Evolutionary conservation across 2,797 vertebrate species (phyloP).

Genomic region (Sebastolobus alascanus): DNA sequence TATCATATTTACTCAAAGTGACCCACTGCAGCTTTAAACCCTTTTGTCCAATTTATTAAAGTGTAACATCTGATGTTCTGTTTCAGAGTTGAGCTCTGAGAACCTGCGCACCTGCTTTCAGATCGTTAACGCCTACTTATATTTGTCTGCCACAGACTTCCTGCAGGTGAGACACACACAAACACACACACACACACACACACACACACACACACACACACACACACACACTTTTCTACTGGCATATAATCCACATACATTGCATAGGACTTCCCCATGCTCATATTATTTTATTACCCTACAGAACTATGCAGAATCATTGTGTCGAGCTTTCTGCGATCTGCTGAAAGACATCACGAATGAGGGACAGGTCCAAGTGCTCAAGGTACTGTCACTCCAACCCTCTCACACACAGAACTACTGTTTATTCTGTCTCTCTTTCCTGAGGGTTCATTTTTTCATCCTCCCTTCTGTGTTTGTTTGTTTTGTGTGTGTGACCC

Average conservation of each 20-base stretch:
- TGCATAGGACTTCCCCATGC: neutral
- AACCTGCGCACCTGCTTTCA: constrained; percentile 96
- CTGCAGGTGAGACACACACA: constrained; percentile 88
- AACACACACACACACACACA: too few species aligned
- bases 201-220: constrained; percentile 1
- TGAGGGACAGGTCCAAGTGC: constrained; percentile 94
- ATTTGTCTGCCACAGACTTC: constrained; percentile 94
- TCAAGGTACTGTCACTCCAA: constrained; percentile 86
- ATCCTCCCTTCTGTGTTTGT: constrained; percentile 18
- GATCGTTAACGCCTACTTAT: constrained; percentile 96
- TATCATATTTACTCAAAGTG: too few species aligned
- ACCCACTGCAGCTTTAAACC: neutral
- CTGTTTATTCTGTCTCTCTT: neutral
- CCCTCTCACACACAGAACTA: neutral
- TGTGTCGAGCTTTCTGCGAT: constrained; percentile 91
- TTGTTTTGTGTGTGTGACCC: constrained; percentile 28
- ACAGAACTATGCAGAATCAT: constrained; percentile 89
- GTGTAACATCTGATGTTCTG: constrained; percentile 59
- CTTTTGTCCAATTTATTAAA: constrained; percentile 27
- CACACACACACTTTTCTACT: neutral
- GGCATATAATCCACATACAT: neutral
- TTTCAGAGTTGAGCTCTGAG: constrained; percentile 94
- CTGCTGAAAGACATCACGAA: constrained; percentile 91
- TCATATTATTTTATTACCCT: constrained; percentile 1
- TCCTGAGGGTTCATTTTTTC: neutral